A percentile compares a stretch with the other conserved stretches of the same genome.
Evolutionary conservation across 2,113 vertebrate species (phyloP).

Genomic region (Megaceryle torquata): DNA sequence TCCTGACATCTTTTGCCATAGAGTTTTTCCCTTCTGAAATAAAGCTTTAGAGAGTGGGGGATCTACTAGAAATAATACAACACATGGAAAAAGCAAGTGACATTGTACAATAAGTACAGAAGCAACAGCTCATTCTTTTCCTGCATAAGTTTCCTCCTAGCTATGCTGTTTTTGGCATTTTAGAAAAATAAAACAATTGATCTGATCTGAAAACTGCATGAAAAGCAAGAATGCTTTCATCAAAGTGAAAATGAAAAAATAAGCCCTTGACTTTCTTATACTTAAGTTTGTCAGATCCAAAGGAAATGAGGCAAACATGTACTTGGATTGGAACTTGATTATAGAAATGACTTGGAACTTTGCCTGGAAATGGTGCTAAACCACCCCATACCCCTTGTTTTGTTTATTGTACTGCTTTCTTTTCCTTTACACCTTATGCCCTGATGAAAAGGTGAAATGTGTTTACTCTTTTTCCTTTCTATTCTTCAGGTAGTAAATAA

Average conservation of each 20-base stretch:
- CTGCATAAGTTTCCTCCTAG: slow-evolving; percentile 39
- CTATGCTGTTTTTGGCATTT: slow-evolving; percentile 46
- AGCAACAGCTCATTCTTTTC: background rate
- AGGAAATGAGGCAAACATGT: slow-evolving; percentile 52
- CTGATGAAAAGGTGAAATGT: background rate
- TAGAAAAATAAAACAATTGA: slow-evolving; percentile 65
- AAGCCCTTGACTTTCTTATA: slow-evolving; percentile 54
- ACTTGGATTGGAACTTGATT: slow-evolving; percentile 54
- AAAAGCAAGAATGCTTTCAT: slow-evolving; percentile 63
- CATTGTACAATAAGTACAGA: background rate
- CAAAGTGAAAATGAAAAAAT: slow-evolving; percentile 58
- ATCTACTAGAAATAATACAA: background rate
- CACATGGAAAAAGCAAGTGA: background rate
- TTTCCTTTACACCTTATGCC: background rate
- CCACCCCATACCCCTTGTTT: background rate
- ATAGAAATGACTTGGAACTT: slow-evolving; percentile 61
- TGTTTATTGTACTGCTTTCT: background rate
- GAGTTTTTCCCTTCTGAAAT: slow-evolving; percentile 1
- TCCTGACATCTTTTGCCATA: background rate
- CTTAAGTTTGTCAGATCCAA: slow-evolving; percentile 62
- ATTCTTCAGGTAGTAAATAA: background rate
- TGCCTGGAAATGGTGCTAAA: slow-evolving; percentile 4
- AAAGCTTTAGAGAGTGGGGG: background rate
- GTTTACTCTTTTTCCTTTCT: slow-evolving; percentile 1
- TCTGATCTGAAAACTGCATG: slow-evolving; percentile 65